A percentile compares a stretch with the other conserved stretches of the same genome.
These are phyloP conservation scores for Luidia sarsii DNA, from an alignment of 53 echinoderm and acorn worm species.

Conservation along the genomic window DNA sequence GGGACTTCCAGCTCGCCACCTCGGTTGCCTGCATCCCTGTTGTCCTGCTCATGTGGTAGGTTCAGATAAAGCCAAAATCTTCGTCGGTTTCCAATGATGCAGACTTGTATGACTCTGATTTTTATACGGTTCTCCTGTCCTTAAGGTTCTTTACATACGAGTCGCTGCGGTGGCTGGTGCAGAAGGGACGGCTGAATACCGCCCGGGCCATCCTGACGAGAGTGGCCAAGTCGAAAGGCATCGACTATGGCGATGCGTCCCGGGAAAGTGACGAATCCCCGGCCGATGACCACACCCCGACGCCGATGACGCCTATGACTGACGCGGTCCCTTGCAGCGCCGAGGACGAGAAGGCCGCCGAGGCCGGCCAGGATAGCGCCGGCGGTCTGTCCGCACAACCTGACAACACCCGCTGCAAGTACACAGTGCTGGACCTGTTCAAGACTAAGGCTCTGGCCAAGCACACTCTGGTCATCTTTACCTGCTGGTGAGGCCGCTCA, in stretches of 20 bases:
- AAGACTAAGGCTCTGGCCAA: constrained; percentile 10
- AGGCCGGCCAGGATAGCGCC: too few species aligned
- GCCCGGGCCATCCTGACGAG: constrained; percentile 55
- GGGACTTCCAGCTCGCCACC: constrained; percentile 46
- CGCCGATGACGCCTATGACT: too few species aligned
- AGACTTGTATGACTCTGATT: neutral
- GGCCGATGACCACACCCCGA: neutral
- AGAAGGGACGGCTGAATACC: constrained; percentile 48
- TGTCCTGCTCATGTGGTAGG: too few species aligned
- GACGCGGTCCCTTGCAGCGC: too few species aligned
- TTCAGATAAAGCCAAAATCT: neutral
- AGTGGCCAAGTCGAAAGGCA: constrained; percentile 27
- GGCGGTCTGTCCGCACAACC: too few species aligned
- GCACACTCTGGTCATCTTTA: neutral
- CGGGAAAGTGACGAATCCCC: neutral
- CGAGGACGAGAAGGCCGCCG: too few species aligned
- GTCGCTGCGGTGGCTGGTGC: constrained; percentile 73
- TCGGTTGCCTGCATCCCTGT: constrained; percentile 60
- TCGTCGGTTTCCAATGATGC: too few species aligned
- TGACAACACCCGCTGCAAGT: too few species aligned
- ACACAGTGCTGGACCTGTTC: constrained; percentile 20
- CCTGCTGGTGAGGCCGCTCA: constrained; percentile 25
- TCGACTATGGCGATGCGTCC: too few species aligned
- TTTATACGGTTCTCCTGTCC: neutral
- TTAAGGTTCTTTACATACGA: constrained; percentile 52